These are phyloP conservation scores for Bubo scandiacus DNA, from an alignment of 2,113 vertebrate genomes.

Conservation along the genomic window DNA sequence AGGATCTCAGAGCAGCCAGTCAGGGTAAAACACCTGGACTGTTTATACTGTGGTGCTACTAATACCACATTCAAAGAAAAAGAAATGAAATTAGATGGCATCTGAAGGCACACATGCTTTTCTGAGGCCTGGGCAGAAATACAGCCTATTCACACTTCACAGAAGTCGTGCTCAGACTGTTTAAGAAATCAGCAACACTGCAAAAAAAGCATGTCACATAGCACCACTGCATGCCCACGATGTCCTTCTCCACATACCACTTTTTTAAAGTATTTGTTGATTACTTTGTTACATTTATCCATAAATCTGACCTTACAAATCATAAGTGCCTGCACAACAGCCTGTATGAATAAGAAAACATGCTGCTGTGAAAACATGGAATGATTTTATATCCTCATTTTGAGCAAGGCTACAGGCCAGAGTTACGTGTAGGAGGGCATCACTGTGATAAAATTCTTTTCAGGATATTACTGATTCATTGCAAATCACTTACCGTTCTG, in stretches of 20 bases:
- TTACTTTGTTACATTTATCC: not conserved
- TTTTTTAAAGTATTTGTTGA: not conserved
- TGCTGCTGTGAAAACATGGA: not conserved
- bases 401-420: not conserved
- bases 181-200: not conserved
- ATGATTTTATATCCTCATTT: not conserved
- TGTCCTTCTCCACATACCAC: not conserved
- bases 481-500: not conserved
- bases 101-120: not conserved
- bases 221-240: not conserved
- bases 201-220: not conserved
- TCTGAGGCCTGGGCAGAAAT: not conserved
- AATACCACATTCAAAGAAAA: not conserved
- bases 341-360: not conserved
- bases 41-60: not conserved
- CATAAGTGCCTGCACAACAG: not conserved
- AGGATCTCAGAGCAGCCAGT: not conserved
- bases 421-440: not conserved
- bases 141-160: not conserved
- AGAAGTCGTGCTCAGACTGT: not conserved
- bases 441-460: not conserved
- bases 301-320: not conserved
- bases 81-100: not conserved
- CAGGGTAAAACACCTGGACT: not conserved
- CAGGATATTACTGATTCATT: not conserved